Evolutionary conservation across 2,113 vertebrate species (phyloP).

Genomic region (Paraplagusia blochii): DNA sequence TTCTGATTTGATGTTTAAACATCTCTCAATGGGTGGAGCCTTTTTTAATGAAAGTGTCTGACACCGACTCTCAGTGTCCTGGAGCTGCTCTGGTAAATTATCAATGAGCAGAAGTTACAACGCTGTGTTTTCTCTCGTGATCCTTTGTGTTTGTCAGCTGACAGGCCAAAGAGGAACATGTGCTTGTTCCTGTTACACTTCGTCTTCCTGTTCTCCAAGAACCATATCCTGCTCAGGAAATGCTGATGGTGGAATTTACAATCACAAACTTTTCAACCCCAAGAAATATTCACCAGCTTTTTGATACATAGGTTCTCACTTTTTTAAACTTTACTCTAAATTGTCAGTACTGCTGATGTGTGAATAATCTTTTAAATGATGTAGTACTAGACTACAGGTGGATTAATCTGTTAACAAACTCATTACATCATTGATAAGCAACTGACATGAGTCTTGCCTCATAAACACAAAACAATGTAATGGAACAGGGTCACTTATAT

Average conservation of each 20-base stretch:
- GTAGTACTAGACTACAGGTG: no score
- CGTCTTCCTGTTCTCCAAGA: constrained; percentile 31
- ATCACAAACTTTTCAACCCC: background rate
- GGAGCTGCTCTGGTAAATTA: background rate
- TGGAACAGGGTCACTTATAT: no score
- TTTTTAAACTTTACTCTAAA: no score
- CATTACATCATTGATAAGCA: no score
- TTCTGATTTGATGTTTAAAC: background rate
- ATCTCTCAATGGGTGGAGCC: background rate
- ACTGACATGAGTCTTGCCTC: no score
- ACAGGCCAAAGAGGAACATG: constrained; percentile 34
- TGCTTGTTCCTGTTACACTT: constrained; percentile 51
- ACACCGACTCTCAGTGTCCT: background rate
- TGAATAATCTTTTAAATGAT: no score
- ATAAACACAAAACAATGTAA: no score
- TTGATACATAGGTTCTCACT: no score
- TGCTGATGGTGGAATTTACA: constrained; percentile 53
- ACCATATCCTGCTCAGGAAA: constrained; percentile 40
- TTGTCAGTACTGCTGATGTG: no score
- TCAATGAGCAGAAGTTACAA: constrained; percentile 19
- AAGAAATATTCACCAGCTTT: no score
- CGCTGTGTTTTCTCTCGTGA: constrained; percentile 4
- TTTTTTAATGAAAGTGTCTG: no score
- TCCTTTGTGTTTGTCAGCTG: constrained; percentile 62
- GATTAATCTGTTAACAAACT: no score